Conservation (phyloP, 2,888 invertebrate genomes). For the Encarsia formosa region DNA sequence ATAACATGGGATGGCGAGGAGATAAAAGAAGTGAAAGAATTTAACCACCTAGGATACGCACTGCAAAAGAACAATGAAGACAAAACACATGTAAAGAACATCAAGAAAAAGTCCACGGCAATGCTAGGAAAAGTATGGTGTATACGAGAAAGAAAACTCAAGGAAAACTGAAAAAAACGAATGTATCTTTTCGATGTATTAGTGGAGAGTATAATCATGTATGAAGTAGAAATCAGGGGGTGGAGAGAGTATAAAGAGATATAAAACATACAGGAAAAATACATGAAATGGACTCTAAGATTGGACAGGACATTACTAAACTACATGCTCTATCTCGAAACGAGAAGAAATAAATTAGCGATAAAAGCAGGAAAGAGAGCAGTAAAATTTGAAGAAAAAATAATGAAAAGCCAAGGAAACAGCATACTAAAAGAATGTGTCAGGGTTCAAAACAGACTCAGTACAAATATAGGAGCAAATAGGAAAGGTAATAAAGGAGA, state of each 20-base stretch:
- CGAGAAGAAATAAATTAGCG: neutral
- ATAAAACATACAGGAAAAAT: constrained; percentile 15
- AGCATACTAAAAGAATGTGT: neutral
- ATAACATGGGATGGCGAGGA: neutral
- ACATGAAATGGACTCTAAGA: constrained; percentile 12
- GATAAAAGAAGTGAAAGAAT: constrained; percentile 2
- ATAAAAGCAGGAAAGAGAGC: constrained; percentile 12
- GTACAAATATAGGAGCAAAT: too few species aligned
- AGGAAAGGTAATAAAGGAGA: too few species aligned
- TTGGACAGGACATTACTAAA: constrained; percentile 13
- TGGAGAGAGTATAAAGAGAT: constrained; percentile 15
- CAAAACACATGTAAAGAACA: constrained; percentile 9
- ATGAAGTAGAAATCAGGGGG: constrained; percentile 14
- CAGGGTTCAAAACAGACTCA: neutral
- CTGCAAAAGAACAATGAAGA: constrained; percentile 2
- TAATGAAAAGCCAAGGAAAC: neutral
- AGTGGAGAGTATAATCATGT: constrained; percentile 3
- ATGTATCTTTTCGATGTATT: too few species aligned
- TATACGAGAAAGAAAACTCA: constrained; percentile 12
- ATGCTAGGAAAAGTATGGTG: constrained; percentile 15
- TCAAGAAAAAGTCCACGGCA: constrained; percentile 4
- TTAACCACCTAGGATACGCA: constrained; percentile 11
- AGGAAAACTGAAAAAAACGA: too few species aligned
- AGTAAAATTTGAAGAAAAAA: constrained; percentile 5
- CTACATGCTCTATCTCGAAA: constrained; percentile 3